Conservation (phyloP, 2,888 invertebrate genomes). For the Hirtodrosophila trivittata region DNA sequence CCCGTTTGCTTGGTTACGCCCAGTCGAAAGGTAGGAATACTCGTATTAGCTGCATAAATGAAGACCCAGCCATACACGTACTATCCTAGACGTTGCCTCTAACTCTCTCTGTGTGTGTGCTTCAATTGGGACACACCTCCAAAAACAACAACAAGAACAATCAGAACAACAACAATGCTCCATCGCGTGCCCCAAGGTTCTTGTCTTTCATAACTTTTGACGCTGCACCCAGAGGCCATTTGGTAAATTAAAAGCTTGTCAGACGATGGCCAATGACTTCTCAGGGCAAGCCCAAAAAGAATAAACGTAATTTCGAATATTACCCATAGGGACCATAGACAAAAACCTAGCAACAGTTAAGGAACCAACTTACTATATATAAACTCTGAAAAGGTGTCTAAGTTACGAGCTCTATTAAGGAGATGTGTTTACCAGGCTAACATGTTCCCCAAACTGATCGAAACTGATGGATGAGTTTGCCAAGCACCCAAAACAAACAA, state of each 20-base stretch:
- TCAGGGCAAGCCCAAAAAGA: constrained; percentile 35
- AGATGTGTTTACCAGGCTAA: too few species aligned
- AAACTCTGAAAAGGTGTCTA: too few species aligned
- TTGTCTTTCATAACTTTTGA: constrained; percentile 51
- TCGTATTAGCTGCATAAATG: constrained; percentile 29
- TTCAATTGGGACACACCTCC: constrained; percentile 48
- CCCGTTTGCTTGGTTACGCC: constrained; percentile 52
- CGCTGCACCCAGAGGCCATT: constrained; percentile 57
- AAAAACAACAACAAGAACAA: constrained; percentile 15
- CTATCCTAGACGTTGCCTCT: not conserved
- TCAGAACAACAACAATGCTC: constrained; percentile 8
- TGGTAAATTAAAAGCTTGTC: constrained; percentile 45
- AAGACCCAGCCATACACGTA: not conserved
- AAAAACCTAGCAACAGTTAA: too few species aligned
- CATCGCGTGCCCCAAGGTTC: constrained; percentile 55
- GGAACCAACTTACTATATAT: too few species aligned
- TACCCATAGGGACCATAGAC: too few species aligned
- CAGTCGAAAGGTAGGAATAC: constrained; percentile 24
- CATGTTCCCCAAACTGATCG: too few species aligned
- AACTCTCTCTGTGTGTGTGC: constrained; percentile 1
- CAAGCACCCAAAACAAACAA: too few species aligned
- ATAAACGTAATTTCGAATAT: constrained; percentile 18
- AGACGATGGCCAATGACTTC: constrained; percentile 49
- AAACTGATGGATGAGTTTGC: too few species aligned
- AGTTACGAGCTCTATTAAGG: too few species aligned